Percentiles rank a stretch among this genome's conserved stretches.
These are phyloP conservation scores for Rhegmatorhina hoffmannsi DNA, from an alignment of 2,113 vertebrate genomes.

Conservation along the genomic window DNA sequence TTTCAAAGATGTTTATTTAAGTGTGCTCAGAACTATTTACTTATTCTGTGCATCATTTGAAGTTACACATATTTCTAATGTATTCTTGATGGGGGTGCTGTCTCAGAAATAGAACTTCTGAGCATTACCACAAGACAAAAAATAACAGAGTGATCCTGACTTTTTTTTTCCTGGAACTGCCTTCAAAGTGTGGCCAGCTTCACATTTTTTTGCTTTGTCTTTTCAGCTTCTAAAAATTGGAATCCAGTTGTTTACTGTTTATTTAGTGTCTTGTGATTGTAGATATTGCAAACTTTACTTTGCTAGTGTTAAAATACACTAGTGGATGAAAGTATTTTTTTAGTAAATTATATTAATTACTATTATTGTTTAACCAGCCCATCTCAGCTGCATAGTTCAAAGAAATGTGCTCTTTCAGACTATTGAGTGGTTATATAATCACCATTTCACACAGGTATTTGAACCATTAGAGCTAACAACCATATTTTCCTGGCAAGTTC, in stretches of 20 bases:
- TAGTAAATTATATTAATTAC: not conserved
- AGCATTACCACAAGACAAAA: not conserved
- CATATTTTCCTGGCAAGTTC: constrained; percentile 37
- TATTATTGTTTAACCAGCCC: not conserved
- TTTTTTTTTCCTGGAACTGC: not conserved
- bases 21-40: not conserved
- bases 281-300: not conserved
- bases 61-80: not conserved
- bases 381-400: not conserved
- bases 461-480: constrained; percentile 21
- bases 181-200: not conserved
- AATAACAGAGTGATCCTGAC: not conserved
- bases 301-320: not conserved
- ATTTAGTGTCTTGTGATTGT: not conserved
- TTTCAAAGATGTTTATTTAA: constrained; percentile 10
- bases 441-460: constrained; percentile 39
- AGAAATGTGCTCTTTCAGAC: constrained; percentile 1
- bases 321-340: not conserved
- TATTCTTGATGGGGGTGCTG: not conserved
- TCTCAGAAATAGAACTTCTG: not conserved
- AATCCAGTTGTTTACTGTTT: constrained; percentile 13
- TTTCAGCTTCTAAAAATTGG: not conserved
- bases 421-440: constrained; percentile 19
- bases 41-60: not conserved
- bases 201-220: constrained; percentile 8